These are phyloP conservation scores for Coracopsis vasa DNA, from an alignment of 2,113 vertebrate genomes.

Conservation along the genomic window DNA sequence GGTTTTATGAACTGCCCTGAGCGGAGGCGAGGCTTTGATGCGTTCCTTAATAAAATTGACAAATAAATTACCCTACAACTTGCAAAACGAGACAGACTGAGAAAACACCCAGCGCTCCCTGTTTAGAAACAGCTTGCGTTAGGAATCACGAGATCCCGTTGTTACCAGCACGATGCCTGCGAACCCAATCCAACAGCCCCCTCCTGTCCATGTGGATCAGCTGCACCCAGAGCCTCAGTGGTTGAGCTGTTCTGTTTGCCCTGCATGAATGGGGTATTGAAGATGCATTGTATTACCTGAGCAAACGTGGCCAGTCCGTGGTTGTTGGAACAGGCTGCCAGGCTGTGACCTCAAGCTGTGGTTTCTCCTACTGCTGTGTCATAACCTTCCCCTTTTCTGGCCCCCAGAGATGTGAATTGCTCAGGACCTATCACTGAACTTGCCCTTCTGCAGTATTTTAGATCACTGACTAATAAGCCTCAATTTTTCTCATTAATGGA, in stretches of 20 bases:
- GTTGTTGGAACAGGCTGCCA: background rate
- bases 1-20: background rate
- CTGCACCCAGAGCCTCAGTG: background rate
- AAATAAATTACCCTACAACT: background rate
- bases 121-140: background rate
- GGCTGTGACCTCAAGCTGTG: background rate
- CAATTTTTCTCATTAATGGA: constrained; percentile 75
- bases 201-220: background rate
- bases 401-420: background rate
- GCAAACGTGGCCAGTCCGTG: background rate
- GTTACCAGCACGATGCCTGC: background rate
- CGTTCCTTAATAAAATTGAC: background rate
- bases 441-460: constrained; percentile 44
- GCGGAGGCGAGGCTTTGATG: background rate
- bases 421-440: constrained; percentile 31
- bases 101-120: background rate
- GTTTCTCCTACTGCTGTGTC: background rate
- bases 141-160: background rate
- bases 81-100: background rate
- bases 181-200: background rate
- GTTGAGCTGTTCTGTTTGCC: background rate
- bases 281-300: background rate
- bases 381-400: background rate
- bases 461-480: constrained; percentile 61
- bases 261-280: background rate